Base-by-base conservation (phyloP, 1,140 invertebrate genomes). In the Globodera ellingtonae region DNA sequence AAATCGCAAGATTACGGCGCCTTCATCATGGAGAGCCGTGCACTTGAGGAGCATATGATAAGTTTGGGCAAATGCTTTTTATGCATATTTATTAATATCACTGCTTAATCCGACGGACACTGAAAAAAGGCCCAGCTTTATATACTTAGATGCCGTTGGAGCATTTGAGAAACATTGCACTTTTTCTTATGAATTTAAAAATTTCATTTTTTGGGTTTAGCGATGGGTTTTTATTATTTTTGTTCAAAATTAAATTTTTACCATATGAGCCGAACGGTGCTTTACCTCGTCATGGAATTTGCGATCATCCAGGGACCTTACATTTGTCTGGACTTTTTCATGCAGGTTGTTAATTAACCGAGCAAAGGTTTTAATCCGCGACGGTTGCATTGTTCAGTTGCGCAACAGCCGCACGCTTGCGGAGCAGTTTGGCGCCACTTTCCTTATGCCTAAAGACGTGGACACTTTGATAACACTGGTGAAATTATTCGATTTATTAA, bases 241-340 rank as follows among this genome's bases (percentile, higher is more conserved):
- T 59, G 56, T 18, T 18, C 18, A 15, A 18, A 13, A 13, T 1
- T 15, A 13, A 15, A 15, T 59, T 62, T 62, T 62, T 62, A 62
- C 56, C 47, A 75, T 44, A 48, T 85, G 47, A 79, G 84, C 62
- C 70, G 81, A 24, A 44, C 85, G 10, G 77, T 84, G 3, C 50
- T 84, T 24, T 85, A 82, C 56, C 79, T 84, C n/a, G 24, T 48
- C 15, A 35, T 84, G 24, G 83, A 79, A 56, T 84, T 81, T 72
- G 35, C 84, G 9, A 47, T 84, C n/a, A 56, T 84, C 13, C 74
- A 84, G 75, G 83, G 83, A 65, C 83, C 83, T 13, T 84, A 85
- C 65, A 85, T 84, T 72, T 69, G 78, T 50, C 65, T 84, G 46
- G 82, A 50, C 65, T 82, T 84, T 46, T 86, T 84, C 66, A 80